Conservation (phyloP, 2,113 vertebrate genomes). For the Sphyrna mokarran region DNA sequence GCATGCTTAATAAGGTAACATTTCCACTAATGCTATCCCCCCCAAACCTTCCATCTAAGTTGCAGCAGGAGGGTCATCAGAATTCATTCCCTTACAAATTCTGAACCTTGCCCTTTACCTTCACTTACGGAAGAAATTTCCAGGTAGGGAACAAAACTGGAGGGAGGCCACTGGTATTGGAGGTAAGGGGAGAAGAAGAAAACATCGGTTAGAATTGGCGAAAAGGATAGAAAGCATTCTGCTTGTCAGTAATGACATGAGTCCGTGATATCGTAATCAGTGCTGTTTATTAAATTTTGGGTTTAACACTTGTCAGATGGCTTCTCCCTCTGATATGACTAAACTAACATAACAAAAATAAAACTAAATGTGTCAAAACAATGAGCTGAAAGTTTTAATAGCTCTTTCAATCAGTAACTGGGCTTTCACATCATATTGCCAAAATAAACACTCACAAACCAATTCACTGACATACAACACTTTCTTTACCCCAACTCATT, state of each 20-base stretch:
- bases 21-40: not conserved
- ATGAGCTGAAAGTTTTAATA: not conserved
- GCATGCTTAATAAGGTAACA: not conserved
- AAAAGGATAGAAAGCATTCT: not conserved
- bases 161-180: not conserved
- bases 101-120: not conserved
- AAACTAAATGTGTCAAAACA: not conserved
- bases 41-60: not conserved
- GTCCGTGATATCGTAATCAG: not conserved
- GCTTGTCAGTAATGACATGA: not conserved
- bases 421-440: not conserved
- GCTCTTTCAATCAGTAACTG: not conserved
- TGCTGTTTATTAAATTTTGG: not conserved
- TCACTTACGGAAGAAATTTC: not conserved
- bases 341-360: not conserved
- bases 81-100: not conserved
- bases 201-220: not conserved
- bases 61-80: not conserved
- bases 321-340: not conserved
- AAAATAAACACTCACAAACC: not conserved
- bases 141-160: not conserved
- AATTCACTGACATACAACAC: not conserved
- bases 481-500: not conserved
- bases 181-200: not conserved
- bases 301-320: not conserved